Conservation (phyloP, 2,888 invertebrate genomes). For the Gordius sp. region DNA sequence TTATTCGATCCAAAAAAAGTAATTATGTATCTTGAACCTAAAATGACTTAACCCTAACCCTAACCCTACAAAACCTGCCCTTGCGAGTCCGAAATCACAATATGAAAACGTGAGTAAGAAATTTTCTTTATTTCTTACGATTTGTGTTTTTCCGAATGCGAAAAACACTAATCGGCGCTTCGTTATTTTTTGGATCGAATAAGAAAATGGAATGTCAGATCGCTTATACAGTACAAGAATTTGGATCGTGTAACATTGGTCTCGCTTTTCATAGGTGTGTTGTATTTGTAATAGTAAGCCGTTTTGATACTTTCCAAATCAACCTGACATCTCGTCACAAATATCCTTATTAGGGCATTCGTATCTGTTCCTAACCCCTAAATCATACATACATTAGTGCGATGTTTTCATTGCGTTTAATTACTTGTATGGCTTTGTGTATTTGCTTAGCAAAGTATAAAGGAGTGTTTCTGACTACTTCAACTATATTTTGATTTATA, state of each 20-base stretch:
- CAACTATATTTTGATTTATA: neutral
- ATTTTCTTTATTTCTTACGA: too few relatives aligned
- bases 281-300: constrained; percentile 7
- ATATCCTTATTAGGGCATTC: neutral
- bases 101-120: too few relatives aligned
- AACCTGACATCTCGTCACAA: neutral
- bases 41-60: neutral
- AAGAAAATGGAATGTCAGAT: too few relatives aligned
- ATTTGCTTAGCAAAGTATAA: neutral
- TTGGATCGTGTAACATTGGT: neutral
- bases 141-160: too few relatives aligned
- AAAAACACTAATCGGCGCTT: too few relatives aligned
- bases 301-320: constrained; percentile 5
- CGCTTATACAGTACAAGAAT: neutral
- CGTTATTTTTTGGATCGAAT: too few relatives aligned
- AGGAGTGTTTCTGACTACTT: neutral
- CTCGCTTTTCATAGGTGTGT: neutral
- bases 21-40: neutral
- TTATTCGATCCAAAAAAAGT: too few relatives aligned
- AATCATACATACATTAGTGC: neutral
- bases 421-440: neutral
- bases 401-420: too few relatives aligned
- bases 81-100: too few relatives aligned
- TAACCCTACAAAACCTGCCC: too few relatives aligned
- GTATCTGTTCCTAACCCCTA: neutral